phyloP scores from a whole-genome alignment of 2,797 vertebrate genomes.

The Sylvilagus floridanus region DNA sequence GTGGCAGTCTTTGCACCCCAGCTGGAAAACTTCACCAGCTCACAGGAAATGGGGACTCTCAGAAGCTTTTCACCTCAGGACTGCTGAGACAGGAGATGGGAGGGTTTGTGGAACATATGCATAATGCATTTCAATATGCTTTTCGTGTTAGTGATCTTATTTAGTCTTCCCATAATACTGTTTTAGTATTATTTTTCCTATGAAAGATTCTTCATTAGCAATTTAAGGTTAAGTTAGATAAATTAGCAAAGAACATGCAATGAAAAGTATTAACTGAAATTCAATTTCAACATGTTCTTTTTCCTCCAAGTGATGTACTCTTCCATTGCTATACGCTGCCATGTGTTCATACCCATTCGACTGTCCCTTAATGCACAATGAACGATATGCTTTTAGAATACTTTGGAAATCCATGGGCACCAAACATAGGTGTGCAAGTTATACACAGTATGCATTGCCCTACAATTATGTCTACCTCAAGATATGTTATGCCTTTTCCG shows the following conservation, averaged over 20 bases:
- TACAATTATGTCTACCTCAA: neutral
- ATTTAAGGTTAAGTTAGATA: neutral
- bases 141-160: slow-evolving; percentile 8
- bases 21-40: slow-evolving; percentile 70
- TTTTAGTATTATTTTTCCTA: neutral
- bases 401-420: rapidly evolving
- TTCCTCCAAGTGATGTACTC: neutral
- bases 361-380: neutral
- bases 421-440: neutral
- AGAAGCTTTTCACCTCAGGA: slow-evolving; percentile 62
- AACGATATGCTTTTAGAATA: neutral
- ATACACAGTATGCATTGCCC: rapidly evolving
- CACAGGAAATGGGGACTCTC: slow-evolving; percentile 63
- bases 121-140: slow-evolving; percentile 75
- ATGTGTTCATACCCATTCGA: neutral
- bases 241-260: slow-evolving; percentile 30
- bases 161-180: slow-evolving; percentile 20
- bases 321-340: neutral
- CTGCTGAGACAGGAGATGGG: slow-evolving; percentile 55
- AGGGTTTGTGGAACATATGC: slow-evolving; percentile 52
- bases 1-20: slow-evolving; percentile 66
- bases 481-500: neutral
- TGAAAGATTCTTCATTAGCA: neutral
- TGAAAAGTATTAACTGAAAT: neutral
- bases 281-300: neutral